A percentile compares a stretch with the other conserved stretches of the same genome.
phyloP scores from a whole-genome alignment of 1,140 invertebrate genomes.

The Neotoxoptera formosana region DNA sequence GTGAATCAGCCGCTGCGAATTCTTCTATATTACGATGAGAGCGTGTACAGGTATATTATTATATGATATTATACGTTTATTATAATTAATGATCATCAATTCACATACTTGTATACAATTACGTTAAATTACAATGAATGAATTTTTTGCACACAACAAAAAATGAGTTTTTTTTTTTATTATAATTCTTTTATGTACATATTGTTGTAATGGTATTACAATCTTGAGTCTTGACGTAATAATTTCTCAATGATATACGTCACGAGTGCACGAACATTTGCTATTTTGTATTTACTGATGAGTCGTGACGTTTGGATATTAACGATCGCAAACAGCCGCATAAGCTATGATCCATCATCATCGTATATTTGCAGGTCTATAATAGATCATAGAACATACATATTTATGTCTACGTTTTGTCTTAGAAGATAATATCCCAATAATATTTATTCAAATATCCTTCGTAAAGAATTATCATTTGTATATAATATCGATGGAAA shows the following conservation, averaged over 20 bases:
- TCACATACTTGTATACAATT: not conserved
- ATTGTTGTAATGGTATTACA: not conserved
- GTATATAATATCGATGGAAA: not conserved
- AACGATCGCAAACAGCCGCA: not conserved
- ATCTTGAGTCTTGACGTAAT: slow-evolving; percentile 28
- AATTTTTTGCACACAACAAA: not conserved
- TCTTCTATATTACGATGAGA: slow-evolving; percentile 87
- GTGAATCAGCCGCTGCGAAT: slow-evolving; percentile 87
- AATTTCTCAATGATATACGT: slow-evolving; percentile 8
- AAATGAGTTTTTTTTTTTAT: not conserved
- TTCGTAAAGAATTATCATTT: not conserved
- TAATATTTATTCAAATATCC: not conserved
- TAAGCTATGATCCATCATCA: slow-evolving; percentile 18
- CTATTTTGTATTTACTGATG: slow-evolving; percentile 13
- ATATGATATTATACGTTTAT: not conserved
- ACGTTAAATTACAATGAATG: not conserved
- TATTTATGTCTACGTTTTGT: not conserved
- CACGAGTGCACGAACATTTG: not conserved
- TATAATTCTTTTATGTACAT: not conserved
- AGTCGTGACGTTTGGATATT: slow-evolving; percentile 40
- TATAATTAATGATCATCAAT: slow-evolving; percentile 46
- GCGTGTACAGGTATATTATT: slow-evolving; percentile 81
- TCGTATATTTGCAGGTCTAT: not conserved
- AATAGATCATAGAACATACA: not conserved
- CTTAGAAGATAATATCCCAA: not conserved